Base-by-base conservation (phyloP, 2,888 invertebrate genomes). In the Erebia aethiops region DNA sequence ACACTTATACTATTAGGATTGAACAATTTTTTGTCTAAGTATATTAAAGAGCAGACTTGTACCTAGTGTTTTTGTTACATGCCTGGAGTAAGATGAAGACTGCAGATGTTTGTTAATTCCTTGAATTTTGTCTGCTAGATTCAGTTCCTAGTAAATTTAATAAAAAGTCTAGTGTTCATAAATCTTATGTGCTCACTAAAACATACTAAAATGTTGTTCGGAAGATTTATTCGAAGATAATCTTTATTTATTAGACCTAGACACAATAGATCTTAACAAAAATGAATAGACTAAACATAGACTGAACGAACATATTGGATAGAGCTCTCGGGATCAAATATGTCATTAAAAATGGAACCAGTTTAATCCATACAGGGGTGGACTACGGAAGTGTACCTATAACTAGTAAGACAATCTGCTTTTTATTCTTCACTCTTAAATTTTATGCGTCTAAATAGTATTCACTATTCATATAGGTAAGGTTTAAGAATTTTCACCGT, bases 161-260 rank as follows among this genome's bases (percentile, higher is more conserved):
- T 52, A 60, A 43, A 61, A 43, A 46, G 9, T 18, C 4, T 0
- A 43, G 18, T 11, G 43, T 46, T 43, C 61, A 61, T 61, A 61
- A 61, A 61, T 61, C 11, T 13, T 18, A 61, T 11, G 43, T 18
- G 43, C 43, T 18, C 18, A 13, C 43, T 61, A 61, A 61, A 61
- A 61, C 51, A 51, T 51, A 51, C 51, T n/a, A n/a, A 51, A 51
- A 14, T 61, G 43, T 61, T 61, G 61, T 61, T 43, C 26, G 63
- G 9, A 26, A 51, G 63, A 63, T 63, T 63, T 64, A 64, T 64
- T 52, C 52, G 16, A 16, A 52, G 52, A 52, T 64, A 52, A 52
- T 52, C 52, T 52, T 64, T 52, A 52, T 64, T 64, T 64, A 64
- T 52, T 10, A 35, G 46, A 62, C 11, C 49, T 49, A 62, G 62